Evolutionary conservation across 2,113 vertebrate species (phyloP).

Genomic region (Coregonus clupeaformis): DNA sequence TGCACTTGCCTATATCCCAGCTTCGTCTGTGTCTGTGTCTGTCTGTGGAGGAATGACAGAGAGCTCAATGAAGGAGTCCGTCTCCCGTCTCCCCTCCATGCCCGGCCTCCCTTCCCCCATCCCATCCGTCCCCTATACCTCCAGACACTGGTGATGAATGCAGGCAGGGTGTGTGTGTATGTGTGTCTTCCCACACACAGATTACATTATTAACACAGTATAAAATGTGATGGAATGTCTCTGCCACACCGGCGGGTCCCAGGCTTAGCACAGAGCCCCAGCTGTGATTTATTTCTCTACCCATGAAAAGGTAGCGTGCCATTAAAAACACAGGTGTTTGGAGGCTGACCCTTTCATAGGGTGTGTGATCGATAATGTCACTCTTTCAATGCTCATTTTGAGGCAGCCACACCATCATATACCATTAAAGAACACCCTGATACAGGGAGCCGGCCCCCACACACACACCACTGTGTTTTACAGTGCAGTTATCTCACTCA

Average conservation of each 20-base stretch:
- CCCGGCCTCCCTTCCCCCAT: conserved; percentile 34
- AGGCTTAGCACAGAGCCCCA: conserved; percentile 39
- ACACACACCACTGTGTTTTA: conserved; percentile 50
- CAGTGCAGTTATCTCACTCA: conserved; percentile 55
- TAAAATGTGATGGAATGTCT: conserved; percentile 73
- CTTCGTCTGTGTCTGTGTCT: conserved; percentile 56
- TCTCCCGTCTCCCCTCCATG: conserved; percentile 55
- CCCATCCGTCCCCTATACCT: conserved; percentile 40
- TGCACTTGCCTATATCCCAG: conserved; percentile 69
- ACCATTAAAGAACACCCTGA: conserved; percentile 67
- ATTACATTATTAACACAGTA: conserved; percentile 77
- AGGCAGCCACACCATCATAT: conserved; percentile 64
- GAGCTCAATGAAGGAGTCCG: conserved; percentile 68
- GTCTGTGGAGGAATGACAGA: conserved; percentile 69
- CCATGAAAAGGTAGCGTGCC: conserved; percentile 74
- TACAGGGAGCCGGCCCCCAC: conserved; percentile 37
- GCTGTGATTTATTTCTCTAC: conserved; percentile 68
- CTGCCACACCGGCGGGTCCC: conserved; percentile 46
- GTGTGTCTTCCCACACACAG: conserved; percentile 40
- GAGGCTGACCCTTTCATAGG: conserved; percentile 59
- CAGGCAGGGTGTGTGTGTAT: conserved; percentile 24
- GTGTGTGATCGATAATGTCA: conserved; percentile 72
- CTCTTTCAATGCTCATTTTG: conserved; percentile 69
- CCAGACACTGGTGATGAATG: conserved; percentile 62
- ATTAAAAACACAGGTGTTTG: conserved; percentile 76